Evolutionary conservation across 2,113 vertebrate species (phyloP), one percentile per base, ranked within the genome.

Genomic region (Corydoras sp.): DNA sequence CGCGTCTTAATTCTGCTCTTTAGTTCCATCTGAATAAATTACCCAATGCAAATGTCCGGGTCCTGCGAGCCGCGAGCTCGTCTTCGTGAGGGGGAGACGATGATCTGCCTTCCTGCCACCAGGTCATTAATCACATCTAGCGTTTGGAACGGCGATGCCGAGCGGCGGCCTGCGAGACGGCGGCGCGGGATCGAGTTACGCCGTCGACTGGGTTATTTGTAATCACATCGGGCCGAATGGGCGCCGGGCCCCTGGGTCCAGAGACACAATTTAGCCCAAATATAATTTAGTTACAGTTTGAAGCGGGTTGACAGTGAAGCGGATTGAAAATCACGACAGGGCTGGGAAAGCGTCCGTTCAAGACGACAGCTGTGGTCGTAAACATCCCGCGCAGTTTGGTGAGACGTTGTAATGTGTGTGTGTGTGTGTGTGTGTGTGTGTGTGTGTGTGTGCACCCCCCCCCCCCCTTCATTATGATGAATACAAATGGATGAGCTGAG

Each of bases 71-170:
- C 7, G 35, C 2, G 35, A 43, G 35, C 7, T 43, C 7, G 4
- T 43, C 35, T 43, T 43, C 35, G 35, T 5, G 7, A 43, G 35
- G 7, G 35, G 15, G 30, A 53, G 58, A 69, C 71, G 74, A 63
- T 5, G 49, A 78, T 48, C 54, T 49, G 14, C 62, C 31, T 55
- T 62, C 62, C 51, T 6, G 31, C 49, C 7, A 55, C 2, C 11
- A 29, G 3, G 53, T 58, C 73, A 82, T 85, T 76, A 77, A 73
- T 86, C 78, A 69, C 78, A 79, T 73, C 71, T 72, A 31, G 58
- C 64, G 67, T 59, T 71, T 66, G 15, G 32, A 70, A 59, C 24
- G 59, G 72, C 55, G 18, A 63, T 49, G 15, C 58, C 30, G 43
- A 58, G 67, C 58, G 13, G 29, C 65, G 18, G 43, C 49, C 58